phyloP scores from a whole-genome alignment of 2,797 vertebrate species.

The Chloroceryle inda region DNA sequence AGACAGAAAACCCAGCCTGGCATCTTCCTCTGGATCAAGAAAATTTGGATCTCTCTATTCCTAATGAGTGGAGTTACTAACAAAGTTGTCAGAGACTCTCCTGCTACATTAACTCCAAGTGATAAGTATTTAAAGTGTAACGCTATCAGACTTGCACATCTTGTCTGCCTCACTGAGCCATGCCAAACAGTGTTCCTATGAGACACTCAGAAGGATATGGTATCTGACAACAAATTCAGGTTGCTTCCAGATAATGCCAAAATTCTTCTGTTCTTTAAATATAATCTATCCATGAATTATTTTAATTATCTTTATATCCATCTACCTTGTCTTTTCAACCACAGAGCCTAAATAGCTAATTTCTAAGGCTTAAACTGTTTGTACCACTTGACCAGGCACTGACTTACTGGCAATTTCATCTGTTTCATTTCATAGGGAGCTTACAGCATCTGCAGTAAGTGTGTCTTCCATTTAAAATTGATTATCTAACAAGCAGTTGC shows the following conservation, averaged over 20 bases:
- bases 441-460: neutral
- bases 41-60: slow-evolving; percentile 1
- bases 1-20: neutral
- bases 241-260: neutral
- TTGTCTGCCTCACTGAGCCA: slow-evolving; percentile 11
- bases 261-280: slow-evolving; percentile 34
- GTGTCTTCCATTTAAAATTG: slow-evolving; percentile 20
- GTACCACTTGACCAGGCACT: neutral
- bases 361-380: slow-evolving; percentile 21
- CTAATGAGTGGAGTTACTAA: slow-evolving; percentile 28
- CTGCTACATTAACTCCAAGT: neutral
- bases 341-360: neutral
- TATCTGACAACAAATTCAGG: slow-evolving; percentile 35
- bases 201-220: slow-evolving; percentile 15
- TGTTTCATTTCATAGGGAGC: neutral
- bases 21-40: neutral
- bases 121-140: slow-evolving; percentile 48
- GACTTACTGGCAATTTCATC: neutral
- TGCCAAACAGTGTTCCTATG: neutral
- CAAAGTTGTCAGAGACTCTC: slow-evolving; percentile 37
- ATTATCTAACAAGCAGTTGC: slow-evolving; percentile 10
- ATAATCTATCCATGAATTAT: neutral
- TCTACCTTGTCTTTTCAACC: neutral
- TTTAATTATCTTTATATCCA: slow-evolving; percentile 17
- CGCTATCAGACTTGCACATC: slow-evolving; percentile 5